Evolutionary conservation across 2,797 vertebrate species (phyloP).

Genomic region (Carcharodon carcharias): DNA sequence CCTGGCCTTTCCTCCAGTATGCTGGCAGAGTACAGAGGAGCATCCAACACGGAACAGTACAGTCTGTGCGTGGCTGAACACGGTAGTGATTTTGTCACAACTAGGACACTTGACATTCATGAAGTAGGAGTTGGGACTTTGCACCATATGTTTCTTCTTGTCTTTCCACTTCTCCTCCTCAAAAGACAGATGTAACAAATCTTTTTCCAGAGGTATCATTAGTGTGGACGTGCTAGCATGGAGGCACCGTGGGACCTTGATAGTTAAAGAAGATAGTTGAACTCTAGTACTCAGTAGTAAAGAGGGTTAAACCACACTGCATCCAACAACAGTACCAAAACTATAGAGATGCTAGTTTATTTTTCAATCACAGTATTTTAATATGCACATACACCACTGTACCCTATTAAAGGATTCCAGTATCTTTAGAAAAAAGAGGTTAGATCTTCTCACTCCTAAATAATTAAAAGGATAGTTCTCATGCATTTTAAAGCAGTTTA

Average conservation of each 20-base stretch:
- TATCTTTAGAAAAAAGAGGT: not conserved
- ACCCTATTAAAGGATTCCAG: not conserved
- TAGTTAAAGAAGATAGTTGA: not conserved
- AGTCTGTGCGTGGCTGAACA: no score
- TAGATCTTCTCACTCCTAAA: not conserved
- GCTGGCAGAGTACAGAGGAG: no score
- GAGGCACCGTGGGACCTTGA: not conserved
- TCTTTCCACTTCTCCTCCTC: no score
- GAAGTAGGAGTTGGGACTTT: no score
- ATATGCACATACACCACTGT: not conserved
- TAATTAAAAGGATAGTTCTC: constrained; percentile 17
- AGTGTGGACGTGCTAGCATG: no score
- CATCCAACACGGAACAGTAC: no score
- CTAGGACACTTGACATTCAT: no score
- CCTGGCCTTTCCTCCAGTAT: no score
- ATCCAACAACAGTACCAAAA: not conserved
- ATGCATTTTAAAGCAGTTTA: constrained; percentile 1
- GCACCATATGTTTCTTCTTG: no score
- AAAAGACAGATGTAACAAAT: no score
- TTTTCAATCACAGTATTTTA: not conserved
- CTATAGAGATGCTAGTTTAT: not conserved
- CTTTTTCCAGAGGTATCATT: no score
- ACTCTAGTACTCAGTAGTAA: not conserved
- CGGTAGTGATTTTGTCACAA: no score
- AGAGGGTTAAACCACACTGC: not conserved